Evolutionary conservation across 2,888 invertebrate genomes (phyloP).

Genomic region (Volucella bombylans): DNA sequence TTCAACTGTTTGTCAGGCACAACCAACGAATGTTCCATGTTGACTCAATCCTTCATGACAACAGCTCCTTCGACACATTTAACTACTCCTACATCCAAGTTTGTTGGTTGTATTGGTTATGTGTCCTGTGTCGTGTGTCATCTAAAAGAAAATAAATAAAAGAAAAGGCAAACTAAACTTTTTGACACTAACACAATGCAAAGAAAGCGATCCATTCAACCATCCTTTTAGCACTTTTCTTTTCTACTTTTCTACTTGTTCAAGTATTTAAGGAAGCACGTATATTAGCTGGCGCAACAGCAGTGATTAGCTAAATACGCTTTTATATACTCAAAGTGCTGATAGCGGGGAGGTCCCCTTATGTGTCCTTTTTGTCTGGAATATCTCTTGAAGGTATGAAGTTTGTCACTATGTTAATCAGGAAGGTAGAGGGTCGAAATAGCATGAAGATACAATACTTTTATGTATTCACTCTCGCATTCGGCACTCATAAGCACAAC

Average conservation of each 20-base stretch:
- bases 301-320: slow-evolving; percentile 52
- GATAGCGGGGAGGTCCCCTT: not conserved
- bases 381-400: slow-evolving; percentile 32
- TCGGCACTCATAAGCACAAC: slow-evolving; percentile 60
- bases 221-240: slow-evolving; percentile 43
- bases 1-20: slow-evolving; percentile 33
- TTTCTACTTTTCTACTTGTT: slow-evolving; percentile 8
- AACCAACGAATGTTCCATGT: slow-evolving; percentile 45
- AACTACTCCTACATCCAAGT: too few species aligned
- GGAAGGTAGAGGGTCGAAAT: slow-evolving; percentile 37
- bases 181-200: slow-evolving; percentile 55
- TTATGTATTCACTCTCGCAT: slow-evolving; percentile 46
- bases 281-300: slow-evolving; percentile 18
- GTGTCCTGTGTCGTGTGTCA: slow-evolving; percentile 6
- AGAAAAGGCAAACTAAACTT: slow-evolving; percentile 33
- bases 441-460: slow-evolving; percentile 26
- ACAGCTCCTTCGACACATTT: slow-evolving; percentile 53
- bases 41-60: slow-evolving; percentile 56
- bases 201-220: slow-evolving; percentile 53
- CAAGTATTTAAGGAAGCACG: slow-evolving; percentile 42
- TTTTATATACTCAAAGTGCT: not conserved
- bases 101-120: not conserved
- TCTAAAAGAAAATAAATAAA: slow-evolving; percentile 12
- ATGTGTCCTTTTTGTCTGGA: slow-evolving; percentile 6
- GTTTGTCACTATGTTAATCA: slow-evolving; percentile 63